A percentile compares a stretch with the other conserved stretches of the same genome.
phyloP scores from a whole-genome alignment of 2,797 vertebrate genomes.

The Trachurus trachurus region DNA sequence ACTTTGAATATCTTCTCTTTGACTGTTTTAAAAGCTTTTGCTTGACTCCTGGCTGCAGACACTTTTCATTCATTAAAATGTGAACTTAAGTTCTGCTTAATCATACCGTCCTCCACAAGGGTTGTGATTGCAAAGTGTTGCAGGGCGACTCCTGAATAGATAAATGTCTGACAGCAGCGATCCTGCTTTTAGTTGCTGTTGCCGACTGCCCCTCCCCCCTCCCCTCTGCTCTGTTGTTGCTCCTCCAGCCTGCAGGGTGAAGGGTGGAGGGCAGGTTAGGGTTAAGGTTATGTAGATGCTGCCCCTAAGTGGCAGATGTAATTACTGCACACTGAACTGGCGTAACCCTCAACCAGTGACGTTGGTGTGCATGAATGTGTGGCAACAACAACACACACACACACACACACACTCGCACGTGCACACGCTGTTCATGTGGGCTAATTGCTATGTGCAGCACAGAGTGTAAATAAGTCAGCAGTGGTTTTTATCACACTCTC shows the following conservation, averaged over 20 bases:
- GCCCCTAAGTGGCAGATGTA: slow-evolving; percentile 90
- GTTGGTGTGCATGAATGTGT: slow-evolving; percentile 44
- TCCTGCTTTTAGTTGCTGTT: not conserved
- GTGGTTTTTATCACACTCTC: slow-evolving; percentile 68
- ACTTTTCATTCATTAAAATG: slow-evolving; percentile 15
- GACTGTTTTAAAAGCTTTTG: not conserved
- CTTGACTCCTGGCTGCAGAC: too few relatives aligned
- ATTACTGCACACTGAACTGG: slow-evolving; percentile 87
- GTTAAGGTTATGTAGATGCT: slow-evolving; percentile 87
- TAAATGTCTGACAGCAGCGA: not conserved
- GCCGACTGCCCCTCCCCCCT: not conserved
- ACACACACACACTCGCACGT: not conserved
- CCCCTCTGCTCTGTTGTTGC: not conserved
- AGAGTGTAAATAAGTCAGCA: slow-evolving; percentile 79
- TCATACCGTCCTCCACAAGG: not conserved
- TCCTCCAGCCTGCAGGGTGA: slow-evolving; percentile 32
- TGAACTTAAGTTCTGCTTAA: slow-evolving; percentile 5
- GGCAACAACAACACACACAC: slow-evolving; percentile 25
- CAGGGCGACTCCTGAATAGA: slow-evolving; percentile 7
- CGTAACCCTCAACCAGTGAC: slow-evolving; percentile 56
- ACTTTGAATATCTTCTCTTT: not conserved
- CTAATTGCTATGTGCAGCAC: slow-evolving; percentile 77
- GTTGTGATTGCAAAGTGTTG: slow-evolving; percentile 2
- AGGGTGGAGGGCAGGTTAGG: slow-evolving; percentile 63
- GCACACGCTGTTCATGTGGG: slow-evolving; percentile 54